These are phyloP conservation scores for Phyllotreta cruciferae DNA, from an alignment of 2,888 invertebrate genomes.

Conservation along the genomic window DNA sequence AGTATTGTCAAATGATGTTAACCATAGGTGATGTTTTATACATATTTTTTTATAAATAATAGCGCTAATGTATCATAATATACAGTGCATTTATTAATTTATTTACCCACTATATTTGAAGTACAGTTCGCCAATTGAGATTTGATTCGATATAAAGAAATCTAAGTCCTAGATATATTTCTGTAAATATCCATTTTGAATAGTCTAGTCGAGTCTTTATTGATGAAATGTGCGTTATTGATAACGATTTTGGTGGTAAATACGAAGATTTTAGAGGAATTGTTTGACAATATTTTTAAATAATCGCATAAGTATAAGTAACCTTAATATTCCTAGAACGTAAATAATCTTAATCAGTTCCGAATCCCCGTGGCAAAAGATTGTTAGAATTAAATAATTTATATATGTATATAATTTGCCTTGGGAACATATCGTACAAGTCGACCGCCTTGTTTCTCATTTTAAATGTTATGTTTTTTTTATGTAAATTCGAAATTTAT, in stretches of 20 bases:
- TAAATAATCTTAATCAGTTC: no score
- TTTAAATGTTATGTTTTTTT: constrained; percentile 36
- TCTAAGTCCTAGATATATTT: no score
- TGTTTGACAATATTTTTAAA: constrained; percentile 15
- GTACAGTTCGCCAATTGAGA: no score
- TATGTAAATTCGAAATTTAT: constrained; percentile 41
- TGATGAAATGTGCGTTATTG: not conserved
- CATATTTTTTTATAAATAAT: no score
- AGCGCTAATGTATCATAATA: no score
- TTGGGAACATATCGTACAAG: constrained; percentile 43
- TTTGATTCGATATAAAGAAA: no score
- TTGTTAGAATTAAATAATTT: constrained; percentile 13
- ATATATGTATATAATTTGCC: constrained; percentile 36
- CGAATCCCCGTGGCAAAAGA: not conserved
- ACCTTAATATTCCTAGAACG: not conserved
- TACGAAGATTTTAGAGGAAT: constrained; percentile 3
- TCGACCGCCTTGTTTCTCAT: constrained; percentile 39
- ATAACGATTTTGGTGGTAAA: no score
- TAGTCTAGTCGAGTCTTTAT: not conserved
- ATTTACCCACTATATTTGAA: no score
- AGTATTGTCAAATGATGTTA: no score
- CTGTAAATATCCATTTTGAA: no score
- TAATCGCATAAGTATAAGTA: not conserved
- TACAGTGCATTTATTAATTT: no score
- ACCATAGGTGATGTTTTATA: no score